Evolutionary conservation across 1,140 invertebrate genomes (phyloP).

Genomic region (Limonius californicus): DNA sequence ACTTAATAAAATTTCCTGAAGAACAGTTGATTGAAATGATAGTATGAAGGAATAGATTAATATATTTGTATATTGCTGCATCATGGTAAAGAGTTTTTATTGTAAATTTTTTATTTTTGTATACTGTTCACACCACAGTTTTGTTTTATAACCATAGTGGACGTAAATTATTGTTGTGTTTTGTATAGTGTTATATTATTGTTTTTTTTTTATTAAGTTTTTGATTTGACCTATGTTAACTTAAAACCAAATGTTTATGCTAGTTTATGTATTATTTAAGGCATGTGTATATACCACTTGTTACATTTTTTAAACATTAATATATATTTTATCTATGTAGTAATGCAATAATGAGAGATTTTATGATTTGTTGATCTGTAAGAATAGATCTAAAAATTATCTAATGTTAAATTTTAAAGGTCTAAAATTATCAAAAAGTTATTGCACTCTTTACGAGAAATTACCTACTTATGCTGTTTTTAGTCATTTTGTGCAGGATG

Average conservation of each 20-base stretch:
- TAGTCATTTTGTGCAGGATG: background rate
- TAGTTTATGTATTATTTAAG: background rate
- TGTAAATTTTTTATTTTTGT: too few relatives aligned
- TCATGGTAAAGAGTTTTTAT: too few relatives aligned
- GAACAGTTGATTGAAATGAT: too few relatives aligned
- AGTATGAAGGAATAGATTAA: too few relatives aligned
- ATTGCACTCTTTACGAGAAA: background rate
- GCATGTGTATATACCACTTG: slow-evolving; percentile 2
- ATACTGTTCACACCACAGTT: too few relatives aligned
- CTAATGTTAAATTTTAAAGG: background rate
- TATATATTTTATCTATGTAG: slow-evolving; percentile 1
- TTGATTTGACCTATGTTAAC: background rate
- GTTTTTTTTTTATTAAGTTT: background rate
- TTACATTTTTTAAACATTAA: background rate
- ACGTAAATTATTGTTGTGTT: background rate
- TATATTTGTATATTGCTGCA: too few relatives aligned
- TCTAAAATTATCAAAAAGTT: background rate
- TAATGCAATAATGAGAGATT: slow-evolving; percentile 6
- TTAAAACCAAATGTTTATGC: slow-evolving; percentile 7
- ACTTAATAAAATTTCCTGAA: too few relatives aligned
- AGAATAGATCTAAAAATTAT: background rate
- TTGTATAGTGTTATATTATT: slow-evolving; percentile 9
- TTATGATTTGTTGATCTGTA: slow-evolving; percentile 10
- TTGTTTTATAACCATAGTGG: too few relatives aligned
- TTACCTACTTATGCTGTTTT: background rate